Conservation (phyloP, 2,797 vertebrate species). For the Dallia pectoralis region DNA sequence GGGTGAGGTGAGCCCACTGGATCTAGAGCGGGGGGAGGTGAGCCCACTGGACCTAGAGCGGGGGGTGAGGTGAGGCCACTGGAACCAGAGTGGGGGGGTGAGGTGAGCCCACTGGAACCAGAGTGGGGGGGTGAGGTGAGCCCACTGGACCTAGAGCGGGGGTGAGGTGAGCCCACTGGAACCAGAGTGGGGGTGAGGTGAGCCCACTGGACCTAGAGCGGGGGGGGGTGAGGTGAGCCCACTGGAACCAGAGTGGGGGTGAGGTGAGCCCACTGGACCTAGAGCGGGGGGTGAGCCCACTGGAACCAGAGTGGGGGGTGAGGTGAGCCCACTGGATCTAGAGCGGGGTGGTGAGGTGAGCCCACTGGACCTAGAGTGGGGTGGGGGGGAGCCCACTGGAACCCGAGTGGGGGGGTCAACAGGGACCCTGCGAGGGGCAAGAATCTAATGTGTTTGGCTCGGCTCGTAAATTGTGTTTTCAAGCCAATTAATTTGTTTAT, state of each 20-base stretch:
- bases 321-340: neutral
- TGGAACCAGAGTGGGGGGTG: neutral
- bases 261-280: neutral
- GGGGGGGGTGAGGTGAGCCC: no score
- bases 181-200: neutral
- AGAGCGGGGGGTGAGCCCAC: no score
- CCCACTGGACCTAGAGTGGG: neutral
- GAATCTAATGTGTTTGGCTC: neutral
- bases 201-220: neutral
- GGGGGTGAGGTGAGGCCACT: neutral
- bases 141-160: neutral
- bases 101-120: no score
- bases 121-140: neutral
- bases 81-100: no score
- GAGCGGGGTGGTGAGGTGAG: no score
- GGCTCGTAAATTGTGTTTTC: constrained; percentile 61
- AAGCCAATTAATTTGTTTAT: constrained; percentile 70
- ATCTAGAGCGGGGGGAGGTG: neutral
- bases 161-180: no score
- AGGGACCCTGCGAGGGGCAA: neutral
- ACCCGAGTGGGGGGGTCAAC: neutral
- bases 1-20: neutral
- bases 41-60: neutral
- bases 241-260: neutral
- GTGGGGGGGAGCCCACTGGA: neutral